Conservation (phyloP, 2,797 vertebrate species). For the Anguilla obscura region DNA sequence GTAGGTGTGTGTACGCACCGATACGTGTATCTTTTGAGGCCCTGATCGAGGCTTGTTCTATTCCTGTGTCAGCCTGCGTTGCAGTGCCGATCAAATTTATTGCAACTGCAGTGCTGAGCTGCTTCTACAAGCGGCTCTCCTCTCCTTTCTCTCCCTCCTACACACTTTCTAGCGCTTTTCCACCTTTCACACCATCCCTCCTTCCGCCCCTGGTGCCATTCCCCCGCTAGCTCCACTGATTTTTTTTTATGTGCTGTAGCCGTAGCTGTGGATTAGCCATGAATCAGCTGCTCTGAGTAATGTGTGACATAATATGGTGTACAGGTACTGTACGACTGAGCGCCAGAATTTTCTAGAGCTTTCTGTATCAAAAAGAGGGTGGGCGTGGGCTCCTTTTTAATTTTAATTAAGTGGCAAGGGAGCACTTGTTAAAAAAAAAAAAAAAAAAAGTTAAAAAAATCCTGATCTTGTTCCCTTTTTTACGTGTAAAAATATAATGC, state of each 20-base stretch:
- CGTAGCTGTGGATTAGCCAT: neutral
- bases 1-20: conserved; percentile 30
- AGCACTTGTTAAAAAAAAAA: neutral
- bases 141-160: conserved; percentile 23
- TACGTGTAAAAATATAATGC: neutral
- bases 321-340: neutral
- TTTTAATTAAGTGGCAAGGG: neutral
- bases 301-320: neutral
- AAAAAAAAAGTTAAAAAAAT: neutral
- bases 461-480: neutral
- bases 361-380: neutral
- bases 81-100: conserved; percentile 64
- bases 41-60: conserved; percentile 4
- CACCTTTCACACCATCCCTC: neutral
- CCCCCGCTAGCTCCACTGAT: neutral
- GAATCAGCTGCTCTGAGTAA: neutral
- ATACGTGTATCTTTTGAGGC: conserved; percentile 33
- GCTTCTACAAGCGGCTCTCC: conserved; percentile 33
- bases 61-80: conserved; percentile 44
- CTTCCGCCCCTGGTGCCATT: neutral
- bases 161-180: conserved; percentile 2
- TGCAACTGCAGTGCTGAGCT: conserved; percentile 59
- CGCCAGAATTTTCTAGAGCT: neutral
- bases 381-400: neutral
- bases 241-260: neutral